Base-by-base conservation (phyloP, 2,888 invertebrate species). In the Cryptosula pallasiana region DNA sequence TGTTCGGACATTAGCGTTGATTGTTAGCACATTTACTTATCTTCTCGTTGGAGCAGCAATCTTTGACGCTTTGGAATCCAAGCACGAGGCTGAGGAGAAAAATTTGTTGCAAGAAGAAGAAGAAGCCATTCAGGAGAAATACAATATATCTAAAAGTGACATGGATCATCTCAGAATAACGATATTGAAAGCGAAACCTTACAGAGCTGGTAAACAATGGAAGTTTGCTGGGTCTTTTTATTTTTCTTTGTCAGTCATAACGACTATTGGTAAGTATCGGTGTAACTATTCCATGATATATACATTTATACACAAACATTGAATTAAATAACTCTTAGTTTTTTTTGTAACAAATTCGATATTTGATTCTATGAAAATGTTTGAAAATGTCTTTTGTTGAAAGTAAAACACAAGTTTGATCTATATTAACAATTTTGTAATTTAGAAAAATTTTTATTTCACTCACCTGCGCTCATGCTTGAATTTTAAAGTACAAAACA, bases 11-110 rank as follows among this genome's bases (percentile, higher is more conserved):
- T 87, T 98, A 77, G 96, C 97, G 16, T 88, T 99, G 79, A 98
- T 99, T 75, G 95, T 99, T 75, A 96, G 96, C 85, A 99, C 99
- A 71, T 95, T 99, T 85, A 99, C 98, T n/a, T 99, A 99, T 88
- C 88, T 99, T 77, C 88, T 99, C 75, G 93, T 99, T 76, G 99
- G 99, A 70, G 99, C 99, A 29, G 97, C 99, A 54, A 96, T 99
- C 35, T 99, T 99, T 86, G 99, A 99, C 87, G 93, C 95, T 16
- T 87, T 99, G 75, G 99, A 99, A 86, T 96, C 96, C 0, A 94
- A 95, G 81, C 94, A 94, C 55, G 99, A 99, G 84, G 89, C 91
- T 74, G 91, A 91, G 81, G 89, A 95, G 82, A 91, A 91, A 88
- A 91, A 91, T 77, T 90, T 92, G 79, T 87, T 95, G 23, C 55